Base-by-base conservation (phyloP, 2,113 vertebrate genomes). In the Bujurquina vittata region DNA sequence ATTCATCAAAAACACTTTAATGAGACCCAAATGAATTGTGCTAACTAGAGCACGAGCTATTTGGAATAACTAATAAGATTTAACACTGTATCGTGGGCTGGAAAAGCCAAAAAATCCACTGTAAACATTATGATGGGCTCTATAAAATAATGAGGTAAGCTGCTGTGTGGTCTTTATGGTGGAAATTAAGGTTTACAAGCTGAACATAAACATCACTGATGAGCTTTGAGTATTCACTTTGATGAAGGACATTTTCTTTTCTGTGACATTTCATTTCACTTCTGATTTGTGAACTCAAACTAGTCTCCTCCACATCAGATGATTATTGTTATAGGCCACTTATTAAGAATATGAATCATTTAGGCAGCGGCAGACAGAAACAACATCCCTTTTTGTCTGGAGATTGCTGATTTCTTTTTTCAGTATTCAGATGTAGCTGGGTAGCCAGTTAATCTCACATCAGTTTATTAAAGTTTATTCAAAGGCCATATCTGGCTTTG, bases 1-100 rank as follows among this genome's bases (percentile, higher is more conserved):
- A 90, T 90, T 90, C 88, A 94, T 91, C 87, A 90, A 86, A 88
- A 91, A 87, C 58, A 61, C 79, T 89, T 84, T 94, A 94, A 94
- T 90, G 90, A 94, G 91, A 79, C 92, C 87, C 89, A 60, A 67
- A 87, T 90, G 90, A 89, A 81, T 91, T 84, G 79, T 85, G 72
- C 88, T 88, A 94, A 95, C 79, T 87, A 79, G 89, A 91, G 84
- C 88, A 88, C 29, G 33, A 87, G 87, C 80, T 84, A 84, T 88
- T 88, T 23, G 55, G 75, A 93, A 83, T 86, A 81, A 62, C 72
- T 84, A 89, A 92, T 82, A 83, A 55, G 80, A 81, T 84, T 72
- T 46, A 49, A 46, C 37, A 59, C 15, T 59, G 59, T 60, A 65
- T 79, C 7, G 75, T 65, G 87, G 63, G 83, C 78, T 77, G 85